These are phyloP conservation scores for Silvanus unidentatus DNA, from an alignment of 2,888 invertebrate genomes.

Conservation along the genomic window DNA sequence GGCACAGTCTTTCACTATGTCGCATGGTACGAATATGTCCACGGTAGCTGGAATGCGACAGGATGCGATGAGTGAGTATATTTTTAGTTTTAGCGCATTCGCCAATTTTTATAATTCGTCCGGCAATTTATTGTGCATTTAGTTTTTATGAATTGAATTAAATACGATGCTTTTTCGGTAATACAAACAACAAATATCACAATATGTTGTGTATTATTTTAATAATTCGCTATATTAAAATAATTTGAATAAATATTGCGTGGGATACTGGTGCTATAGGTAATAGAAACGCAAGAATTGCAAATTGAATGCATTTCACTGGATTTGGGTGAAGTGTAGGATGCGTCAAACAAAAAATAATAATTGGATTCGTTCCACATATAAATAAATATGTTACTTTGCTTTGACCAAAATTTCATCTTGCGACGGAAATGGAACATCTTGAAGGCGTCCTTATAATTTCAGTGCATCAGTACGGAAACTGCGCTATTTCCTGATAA, in stretches of 20 bases:
- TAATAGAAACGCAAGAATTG: too few relatives aligned
- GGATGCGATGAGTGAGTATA: slow-evolving; percentile 71
- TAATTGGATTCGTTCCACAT: too few relatives aligned
- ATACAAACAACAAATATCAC: neutral
- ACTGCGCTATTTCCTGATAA: slow-evolving; percentile 30
- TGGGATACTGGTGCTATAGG: too few relatives aligned
- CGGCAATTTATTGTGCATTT: neutral
- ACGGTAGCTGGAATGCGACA: slow-evolving; percentile 82
- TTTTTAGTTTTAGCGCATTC: slow-evolving; percentile 1
- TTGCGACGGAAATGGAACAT: slow-evolving; percentile 42
- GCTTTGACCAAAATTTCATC: slow-evolving; percentile 34
- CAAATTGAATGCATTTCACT: too few relatives aligned
- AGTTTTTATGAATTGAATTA: too few relatives aligned
- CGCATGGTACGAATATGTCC: slow-evolving; percentile 88
- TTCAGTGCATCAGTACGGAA: slow-evolving; percentile 29
- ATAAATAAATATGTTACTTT: too few relatives aligned
- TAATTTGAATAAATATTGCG: too few relatives aligned
- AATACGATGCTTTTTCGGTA: neutral
- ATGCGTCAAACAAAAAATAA: too few relatives aligned
- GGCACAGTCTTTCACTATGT: slow-evolving; percentile 93
- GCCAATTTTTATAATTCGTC: too few relatives aligned
- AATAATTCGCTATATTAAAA: too few relatives aligned
- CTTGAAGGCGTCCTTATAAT: slow-evolving; percentile 41
- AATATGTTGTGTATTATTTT: too few relatives aligned
- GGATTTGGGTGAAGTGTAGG: too few relatives aligned